A percentile compares a stretch with the other conserved stretches of the same genome.
These are phyloP conservation scores for Gymnopithys bicolor DNA, from an alignment of 2,797 vertebrate species.

Conservation along the genomic window DNA sequence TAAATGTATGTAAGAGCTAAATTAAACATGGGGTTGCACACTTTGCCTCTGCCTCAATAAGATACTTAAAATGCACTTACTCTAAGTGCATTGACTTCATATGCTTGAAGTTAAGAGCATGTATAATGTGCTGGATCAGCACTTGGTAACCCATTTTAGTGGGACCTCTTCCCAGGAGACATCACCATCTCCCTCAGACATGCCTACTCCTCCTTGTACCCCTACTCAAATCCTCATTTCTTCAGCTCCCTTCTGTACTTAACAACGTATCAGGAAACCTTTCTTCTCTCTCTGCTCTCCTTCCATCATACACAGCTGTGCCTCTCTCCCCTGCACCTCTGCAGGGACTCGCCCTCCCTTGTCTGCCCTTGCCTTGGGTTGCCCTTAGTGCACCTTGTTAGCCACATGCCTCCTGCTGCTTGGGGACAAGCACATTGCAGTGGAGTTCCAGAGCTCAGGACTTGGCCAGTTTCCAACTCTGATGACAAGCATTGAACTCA, in stretches of 20 bases:
- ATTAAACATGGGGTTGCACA: background rate
- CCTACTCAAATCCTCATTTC: background rate
- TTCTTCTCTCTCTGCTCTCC: background rate
- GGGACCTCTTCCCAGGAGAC: background rate
- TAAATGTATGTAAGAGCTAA: background rate
- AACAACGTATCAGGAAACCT: background rate
- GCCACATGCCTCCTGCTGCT: accelerated
- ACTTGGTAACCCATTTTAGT: background rate
- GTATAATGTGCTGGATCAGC: background rate
- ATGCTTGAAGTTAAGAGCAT: background rate
- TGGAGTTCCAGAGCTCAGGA: background rate
- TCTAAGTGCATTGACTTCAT: background rate
- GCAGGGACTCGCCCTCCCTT: background rate
- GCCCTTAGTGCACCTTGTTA: background rate
- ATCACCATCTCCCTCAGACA: background rate
- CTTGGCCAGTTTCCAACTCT: background rate
- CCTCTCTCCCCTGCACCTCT: background rate
- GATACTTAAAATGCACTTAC: background rate
- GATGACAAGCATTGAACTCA: background rate
- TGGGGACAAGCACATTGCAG: accelerated
- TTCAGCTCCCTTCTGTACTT: background rate
- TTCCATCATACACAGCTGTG: background rate
- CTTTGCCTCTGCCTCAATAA: background rate
- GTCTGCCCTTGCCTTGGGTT: too few species aligned
- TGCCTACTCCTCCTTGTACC: background rate